Evolutionary conservation across 2,113 vertebrate species (phyloP), one percentile per base, ranked within the genome.

Genomic region (Rutilus rutilus): DNA sequence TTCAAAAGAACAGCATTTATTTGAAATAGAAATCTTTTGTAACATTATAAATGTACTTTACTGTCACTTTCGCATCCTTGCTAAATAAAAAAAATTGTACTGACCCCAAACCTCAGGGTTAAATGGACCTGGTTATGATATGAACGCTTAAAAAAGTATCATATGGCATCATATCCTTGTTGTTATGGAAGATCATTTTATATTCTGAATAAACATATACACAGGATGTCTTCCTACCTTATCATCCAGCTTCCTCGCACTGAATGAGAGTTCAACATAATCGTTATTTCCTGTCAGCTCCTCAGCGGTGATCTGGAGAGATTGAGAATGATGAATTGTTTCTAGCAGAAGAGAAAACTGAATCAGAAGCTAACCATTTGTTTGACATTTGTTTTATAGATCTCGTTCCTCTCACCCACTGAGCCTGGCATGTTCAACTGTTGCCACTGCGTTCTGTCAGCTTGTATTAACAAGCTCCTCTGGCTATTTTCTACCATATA

Each of bases 201-300:
- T 42, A 71, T 54, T 30, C 15, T 47, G 21, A 64, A 69, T 54
- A 39, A 83, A 64, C 45, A 83, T 54, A 33, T 64, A 27, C 50
- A 78, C 42, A 52, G 6, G 42, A 59, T 45, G 4, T 59, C 30
- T 64, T 76, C 92, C 93, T 94, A 99, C 98, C 97, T 99, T 99
- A 92, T 99, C 98, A 89, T 99, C 98, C 93, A 99, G 92, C 92
- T 99, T 99, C 89, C 98, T 95, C 77, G 98, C 98, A 3, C 96
- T 98, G 94, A 99, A 99, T 9, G 97, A 97, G 84, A 99, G 96
- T 85, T 99, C 97, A 75, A 99, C 96, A 7, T 99, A 99, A 95
- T 99, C 98, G 0, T 99, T 97, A 1, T 99, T 98, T 69, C 98
- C 98, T 27, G 98, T 98, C 90, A 99, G 90, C 87, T 99, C 98